phyloP scores from a whole-genome alignment of 2,888 invertebrate genomes.

The Drosophila mimetica region DNA sequence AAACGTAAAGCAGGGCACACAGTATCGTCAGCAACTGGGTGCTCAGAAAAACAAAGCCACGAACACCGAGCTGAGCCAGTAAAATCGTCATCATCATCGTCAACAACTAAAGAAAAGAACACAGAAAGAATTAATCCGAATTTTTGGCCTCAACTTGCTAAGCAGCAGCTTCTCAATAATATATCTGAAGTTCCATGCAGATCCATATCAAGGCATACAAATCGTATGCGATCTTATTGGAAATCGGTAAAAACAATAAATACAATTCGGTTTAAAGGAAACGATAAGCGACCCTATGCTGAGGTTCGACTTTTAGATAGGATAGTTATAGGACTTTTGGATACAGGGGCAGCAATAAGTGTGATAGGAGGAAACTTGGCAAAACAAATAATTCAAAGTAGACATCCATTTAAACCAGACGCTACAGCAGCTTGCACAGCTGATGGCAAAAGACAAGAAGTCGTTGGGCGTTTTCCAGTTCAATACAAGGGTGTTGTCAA shows the following conservation, averaged over 20 bases:
- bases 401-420: too few species aligned
- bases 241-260: too few species aligned
- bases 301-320: neutral
- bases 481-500: neutral
- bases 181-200: slow-evolving; percentile 2
- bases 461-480: neutral
- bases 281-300: neutral
- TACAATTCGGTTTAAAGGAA: slow-evolving; percentile 2
- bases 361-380: too few species aligned
- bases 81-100: neutral
- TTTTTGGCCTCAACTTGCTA: neutral
- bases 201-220: slow-evolving; percentile 2
- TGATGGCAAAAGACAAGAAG: neutral
- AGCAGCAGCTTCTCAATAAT: neutral
- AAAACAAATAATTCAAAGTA: too few species aligned
- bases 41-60: slow-evolving; percentile 1
- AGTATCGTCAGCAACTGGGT: neutral
- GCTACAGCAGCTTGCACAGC: too few species aligned
- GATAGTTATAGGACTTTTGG: neutral
- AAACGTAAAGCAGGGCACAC: too few species aligned
- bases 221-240: neutral
- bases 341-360: neutral
- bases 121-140: neutral
- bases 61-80: neutral
- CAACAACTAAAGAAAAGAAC: neutral